phyloP scores from a whole-genome alignment of 1,140 invertebrate species.

The Heliothis subflexa region DNA sequence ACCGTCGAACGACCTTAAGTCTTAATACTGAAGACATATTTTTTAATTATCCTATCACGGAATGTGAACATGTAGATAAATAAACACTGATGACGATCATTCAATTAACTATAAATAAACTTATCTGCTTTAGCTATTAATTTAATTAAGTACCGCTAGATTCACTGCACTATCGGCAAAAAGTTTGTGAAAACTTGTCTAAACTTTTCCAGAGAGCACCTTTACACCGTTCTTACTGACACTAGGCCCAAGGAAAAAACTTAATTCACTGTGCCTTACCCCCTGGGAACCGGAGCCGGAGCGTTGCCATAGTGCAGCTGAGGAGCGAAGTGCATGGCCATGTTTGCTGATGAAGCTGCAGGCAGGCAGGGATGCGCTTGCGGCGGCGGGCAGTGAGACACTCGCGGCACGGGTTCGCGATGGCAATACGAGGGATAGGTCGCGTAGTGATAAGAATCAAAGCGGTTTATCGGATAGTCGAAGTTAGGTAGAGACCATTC shows the following conservation, averaged over 20 bases:
- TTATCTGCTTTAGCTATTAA: background rate
- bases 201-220: background rate
- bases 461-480: conserved; percentile 53
- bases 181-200: background rate
- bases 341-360: background rate
- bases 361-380: conserved; percentile 46
- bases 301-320: conserved; percentile 15
- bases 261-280: conserved; percentile 55
- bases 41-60: conserved; percentile 4
- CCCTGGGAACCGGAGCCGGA: conserved; percentile 42
- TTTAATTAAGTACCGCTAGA: conserved; percentile 10
- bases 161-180: background rate
- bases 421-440: conserved; percentile 52
- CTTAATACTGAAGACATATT: background rate
- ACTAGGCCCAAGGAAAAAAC: background rate
- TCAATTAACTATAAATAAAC: conserved; percentile 1
- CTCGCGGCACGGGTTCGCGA: conserved; percentile 46
- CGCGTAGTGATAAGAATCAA: conserved; percentile 50
- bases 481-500: conserved; percentile 62
- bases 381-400: conserved; percentile 25
- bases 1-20: background rate
- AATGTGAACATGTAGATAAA: background rate
- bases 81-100: conserved; percentile 9
- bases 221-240: background rate
- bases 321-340: conserved; percentile 45